These are phyloP conservation scores for Falco columbarius DNA, from an alignment of 2,797 vertebrate genomes.

Conservation along the genomic window DNA sequence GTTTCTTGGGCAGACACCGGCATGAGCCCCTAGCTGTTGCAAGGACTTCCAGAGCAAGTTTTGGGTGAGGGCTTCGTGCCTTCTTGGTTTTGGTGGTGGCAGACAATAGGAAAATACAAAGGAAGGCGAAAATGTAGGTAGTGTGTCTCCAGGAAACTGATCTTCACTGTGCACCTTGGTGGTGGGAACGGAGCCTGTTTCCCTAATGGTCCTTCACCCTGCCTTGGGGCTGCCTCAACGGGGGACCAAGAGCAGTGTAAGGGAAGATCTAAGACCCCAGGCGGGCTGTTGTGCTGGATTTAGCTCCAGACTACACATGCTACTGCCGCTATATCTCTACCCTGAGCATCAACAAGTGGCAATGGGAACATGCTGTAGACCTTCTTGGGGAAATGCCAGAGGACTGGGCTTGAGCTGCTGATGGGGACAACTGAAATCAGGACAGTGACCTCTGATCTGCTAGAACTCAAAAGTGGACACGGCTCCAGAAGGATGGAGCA, in stretches of 20 bases:
- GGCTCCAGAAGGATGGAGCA: neutral
- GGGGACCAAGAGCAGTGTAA: neutral
- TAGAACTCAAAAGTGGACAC: neutral
- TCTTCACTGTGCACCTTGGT: neutral
- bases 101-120: neutral
- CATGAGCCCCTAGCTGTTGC: neutral
- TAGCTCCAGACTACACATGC: fast-evolving
- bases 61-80: neutral
- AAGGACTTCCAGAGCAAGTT: neutral
- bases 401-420: neutral
- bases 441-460: neutral
- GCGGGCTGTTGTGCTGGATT: neutral
- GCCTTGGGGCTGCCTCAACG: neutral
- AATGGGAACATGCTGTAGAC: neutral
- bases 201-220: neutral
- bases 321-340: neutral
- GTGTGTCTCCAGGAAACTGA: neutral
- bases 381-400: neutral
- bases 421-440: neutral
- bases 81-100: neutral
- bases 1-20: neutral
- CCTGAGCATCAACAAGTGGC: neutral
- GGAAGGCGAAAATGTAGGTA: neutral
- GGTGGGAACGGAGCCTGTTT: neutral
- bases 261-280: neutral